These are phyloP conservation scores for Nyctibius grandis DNA, from an alignment of 2,797 vertebrate species.

Conservation along the genomic window DNA sequence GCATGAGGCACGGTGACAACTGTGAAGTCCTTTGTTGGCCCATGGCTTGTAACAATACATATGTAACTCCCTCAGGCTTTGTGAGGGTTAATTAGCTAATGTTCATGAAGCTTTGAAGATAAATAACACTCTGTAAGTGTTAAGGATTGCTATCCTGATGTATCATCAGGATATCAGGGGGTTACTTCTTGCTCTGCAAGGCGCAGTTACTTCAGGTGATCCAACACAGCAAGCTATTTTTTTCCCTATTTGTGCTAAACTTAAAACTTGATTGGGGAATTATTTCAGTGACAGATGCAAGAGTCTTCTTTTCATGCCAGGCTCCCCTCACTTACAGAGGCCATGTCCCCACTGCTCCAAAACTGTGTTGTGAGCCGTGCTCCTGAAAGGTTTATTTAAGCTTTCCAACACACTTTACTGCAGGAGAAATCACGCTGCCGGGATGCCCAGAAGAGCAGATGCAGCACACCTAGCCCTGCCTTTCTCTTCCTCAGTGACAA, in stretches of 20 bases:
- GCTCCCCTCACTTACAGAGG: neutral
- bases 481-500: neutral
- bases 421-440: neutral
- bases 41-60: neutral
- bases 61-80: neutral
- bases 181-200: neutral
- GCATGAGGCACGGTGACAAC: neutral
- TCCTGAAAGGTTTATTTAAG: neutral
- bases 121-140: neutral
- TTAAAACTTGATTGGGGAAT: neutral
- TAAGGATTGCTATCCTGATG: neutral
- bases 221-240: neutral
- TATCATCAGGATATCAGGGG: neutral
- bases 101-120: neutral
- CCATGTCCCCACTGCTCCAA: neutral
- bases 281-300: neutral
- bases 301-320: neutral
- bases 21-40: neutral
- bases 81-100: slow-evolving; percentile 5
- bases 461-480: neutral
- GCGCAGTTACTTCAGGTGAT: neutral
- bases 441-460: slow-evolving; percentile 14
- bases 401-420: neutral
- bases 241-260: neutral
- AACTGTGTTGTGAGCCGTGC: neutral